Base-by-base conservation (phyloP, 2,113 vertebrate genomes). In the Tonatia bakeri region DNA sequence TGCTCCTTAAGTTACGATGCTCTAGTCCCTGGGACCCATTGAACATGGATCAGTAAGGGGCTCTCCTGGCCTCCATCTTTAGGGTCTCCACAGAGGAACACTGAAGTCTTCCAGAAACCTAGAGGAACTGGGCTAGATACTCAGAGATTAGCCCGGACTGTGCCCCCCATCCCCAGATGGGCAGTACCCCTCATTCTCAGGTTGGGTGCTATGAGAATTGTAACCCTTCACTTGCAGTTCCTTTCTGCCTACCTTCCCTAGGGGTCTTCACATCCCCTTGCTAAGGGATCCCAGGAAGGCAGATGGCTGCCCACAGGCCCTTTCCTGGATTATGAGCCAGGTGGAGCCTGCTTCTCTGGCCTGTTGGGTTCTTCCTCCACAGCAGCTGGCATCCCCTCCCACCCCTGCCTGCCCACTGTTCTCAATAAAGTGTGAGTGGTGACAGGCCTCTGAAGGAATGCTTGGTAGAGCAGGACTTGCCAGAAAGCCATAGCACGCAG, bases 391-490 rank as follows among this genome's bases (percentile, higher is more conserved):
- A 72, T 33, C 64, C 40, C 40, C 12, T 79, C 76, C 70, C 6
- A 17, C n/a, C 31, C 22, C 84, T 0, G 0, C 76, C 77, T 77
- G 59, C 70, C 94, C 87, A 95, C 84, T 90, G 28, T 94, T 90
- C 87, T 96, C 93, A 97, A 97, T 98, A 97, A 98, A 98, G 38
- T 19, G 2, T 93, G 86, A 96, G 93, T 94, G 95, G 94, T 91
- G 83, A 96, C 50, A 93, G 96, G 94, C 81, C 83, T 96, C 43
- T 73, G 67, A 31, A 76, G 77, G 77, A 64, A 10, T 84, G 45
- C 79, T 89, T 82, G 81, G 38, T 94, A 61, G 72, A 70, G 33
- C 33, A 28, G 28, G 52, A 69, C 73, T 92, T 17, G 22, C 69
- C 16, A 54, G 69, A 36, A 38, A 69, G 33, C 15, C 4, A 4